Base-by-base conservation (phyloP, 2,797 vertebrate genomes). In the Atherinosoma microstoma region DNA sequence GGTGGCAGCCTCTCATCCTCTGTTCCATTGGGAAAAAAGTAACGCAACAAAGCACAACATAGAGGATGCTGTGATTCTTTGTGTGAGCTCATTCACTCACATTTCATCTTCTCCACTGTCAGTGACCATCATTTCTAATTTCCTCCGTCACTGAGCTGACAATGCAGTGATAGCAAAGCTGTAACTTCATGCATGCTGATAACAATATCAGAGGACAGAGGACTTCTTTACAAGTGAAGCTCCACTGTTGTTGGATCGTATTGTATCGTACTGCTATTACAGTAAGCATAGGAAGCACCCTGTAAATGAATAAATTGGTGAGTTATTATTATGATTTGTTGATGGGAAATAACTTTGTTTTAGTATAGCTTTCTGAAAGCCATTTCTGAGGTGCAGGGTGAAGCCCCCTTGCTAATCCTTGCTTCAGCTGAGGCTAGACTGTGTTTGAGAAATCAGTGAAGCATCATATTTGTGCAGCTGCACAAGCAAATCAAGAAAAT, bases 31-130 rank as follows among this genome's bases (percentile, higher is more conserved):
- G 84, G 84, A 79, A 34, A 66, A 77, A 79, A 40, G 54, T 66
- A 79, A 76, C 74, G 74, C 70, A 77, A 72, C 75, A 83, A 81
- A 82, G 74, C 61, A 40, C 79, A 65, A 78, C 64, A 22, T 34
- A 58, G 70, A 35, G 57, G 61, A 65, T 40, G 76, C 65, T 47
- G 67, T 20, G 49, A 71, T 68, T 86, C 35, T 64, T 51, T 70
- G 56, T 77, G 53, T 61, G 70, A 53, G 72, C 82, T 88, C 59
- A 79, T 88, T 87, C 67, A 6, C 73, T 88, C 80, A 77, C 77
- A 74, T 90, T 84, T 75, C 87, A 90, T 93, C 83, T 89, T 84
- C 74, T 67, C 57, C 79, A 69, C 47, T 88, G 87, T 77, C 83
- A 85, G 74, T 67, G 76, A 74, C 80, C 77, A 79, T 90, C 84